Evolutionary conservation across 1,140 invertebrate species (phyloP).

Genomic region (Leptopilina clavipes): DNA sequence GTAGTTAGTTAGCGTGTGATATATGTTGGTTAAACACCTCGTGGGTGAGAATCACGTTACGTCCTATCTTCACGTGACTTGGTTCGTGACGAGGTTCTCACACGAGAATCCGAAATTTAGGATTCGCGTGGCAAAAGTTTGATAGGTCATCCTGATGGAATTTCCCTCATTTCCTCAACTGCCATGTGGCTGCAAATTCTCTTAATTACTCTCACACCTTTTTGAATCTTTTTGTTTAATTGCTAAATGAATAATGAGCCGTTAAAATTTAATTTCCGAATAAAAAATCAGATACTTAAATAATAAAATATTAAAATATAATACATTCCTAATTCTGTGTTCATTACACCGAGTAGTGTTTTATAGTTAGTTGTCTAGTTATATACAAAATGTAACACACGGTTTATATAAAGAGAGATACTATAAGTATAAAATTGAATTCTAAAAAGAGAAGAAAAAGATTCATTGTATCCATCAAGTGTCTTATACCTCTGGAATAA

Average conservation of each 20-base stretch:
- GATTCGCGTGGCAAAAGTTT: slow-evolving; percentile 57
- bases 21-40: slow-evolving; percentile 52
- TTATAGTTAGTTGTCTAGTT: not conserved
- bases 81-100: slow-evolving; percentile 58
- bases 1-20: slow-evolving; percentile 43
- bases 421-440: not conserved
- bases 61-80: slow-evolving; percentile 60
- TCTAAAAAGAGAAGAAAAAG: not conserved
- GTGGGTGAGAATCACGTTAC: slow-evolving; percentile 59
- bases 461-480: not conserved
- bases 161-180: slow-evolving; percentile 34
- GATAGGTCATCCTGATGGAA: slow-evolving; percentile 28
- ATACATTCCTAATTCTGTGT: no score
- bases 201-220: not conserved
- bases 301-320: no score
- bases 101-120: slow-evolving; percentile 47
- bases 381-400: not conserved
- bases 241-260: no score
- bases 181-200: slow-evolving; percentile 12
- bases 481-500: not conserved
- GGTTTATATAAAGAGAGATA: no score
- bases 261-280: no score
- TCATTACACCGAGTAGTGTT: no score
- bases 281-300: no score
- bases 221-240: not conserved